Evolutionary conservation across 2,888 invertebrate genomes (phyloP).

Genomic region (Heteromurus nitidus): DNA sequence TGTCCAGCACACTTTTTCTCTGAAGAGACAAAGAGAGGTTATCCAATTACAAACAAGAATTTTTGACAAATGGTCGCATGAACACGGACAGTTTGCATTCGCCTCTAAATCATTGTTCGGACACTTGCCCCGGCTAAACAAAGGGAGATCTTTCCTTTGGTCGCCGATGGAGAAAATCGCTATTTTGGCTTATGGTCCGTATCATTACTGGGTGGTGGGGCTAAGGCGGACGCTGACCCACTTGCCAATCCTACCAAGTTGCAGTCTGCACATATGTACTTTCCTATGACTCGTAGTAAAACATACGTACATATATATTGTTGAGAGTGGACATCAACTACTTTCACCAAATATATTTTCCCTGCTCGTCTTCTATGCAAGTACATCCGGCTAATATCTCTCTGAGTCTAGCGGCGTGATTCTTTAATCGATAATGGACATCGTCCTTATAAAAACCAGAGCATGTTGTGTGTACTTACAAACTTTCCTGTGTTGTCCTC

Average conservation of each 20-base stretch:
- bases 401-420: not conserved
- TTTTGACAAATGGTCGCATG: conserved; percentile 43
- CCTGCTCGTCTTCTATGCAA: not conserved
- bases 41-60: conserved; percentile 26
- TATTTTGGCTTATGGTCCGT: conserved; percentile 52
- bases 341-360: not conserved
- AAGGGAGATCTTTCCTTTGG: conserved; percentile 23
- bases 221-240: conserved; percentile 28
- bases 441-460: not conserved
- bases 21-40: not conserved
- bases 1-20: not conserved
- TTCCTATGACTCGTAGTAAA: not conserved
- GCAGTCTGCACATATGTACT: conserved; percentile 4
- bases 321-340: not conserved
- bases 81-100: conserved; percentile 27
- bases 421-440: conserved; percentile 17
- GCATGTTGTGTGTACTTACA: not conserved
- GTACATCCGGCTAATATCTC: not conserved
- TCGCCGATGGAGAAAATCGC: conserved; percentile 43
- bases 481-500: not conserved
- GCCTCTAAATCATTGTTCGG: conserved; percentile 37
- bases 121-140: not conserved
- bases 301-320: not conserved
- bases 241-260: conserved; percentile 40
- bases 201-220: conserved; percentile 45